Evolutionary conservation across 1,140 invertebrate species (phyloP), one percentile per base, ranked within the genome.

Genomic region (Thalassaphorura encarpata): DNA sequence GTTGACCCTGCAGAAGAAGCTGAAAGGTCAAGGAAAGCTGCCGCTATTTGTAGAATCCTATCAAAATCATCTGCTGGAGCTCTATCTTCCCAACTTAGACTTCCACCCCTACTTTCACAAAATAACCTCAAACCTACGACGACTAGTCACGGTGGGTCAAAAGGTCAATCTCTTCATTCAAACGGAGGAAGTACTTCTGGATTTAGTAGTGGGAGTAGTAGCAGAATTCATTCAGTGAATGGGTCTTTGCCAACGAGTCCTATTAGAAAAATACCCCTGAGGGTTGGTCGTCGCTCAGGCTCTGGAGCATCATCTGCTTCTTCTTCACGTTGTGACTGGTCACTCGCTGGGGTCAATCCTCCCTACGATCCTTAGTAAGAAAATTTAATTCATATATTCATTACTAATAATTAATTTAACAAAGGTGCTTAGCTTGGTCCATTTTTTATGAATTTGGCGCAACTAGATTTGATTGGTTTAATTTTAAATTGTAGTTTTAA

Each of bases 21-120:
- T 28, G 58, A 60, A 24, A 5, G 63, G 23, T 56, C 52, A n/a
- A 48, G 53, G 51, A 65, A 62, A 42, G 63, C 63, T 16, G 63
- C 62, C 23, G 51, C 56, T 2, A 62, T 65, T 52, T 60, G 60
- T 36, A 24, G 58, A 19, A 29, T 64, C 2, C 24, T 65, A 21
- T 56, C 57, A 0, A 65, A 60, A 40, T 62, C 63, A 2, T 55
- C 51, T 31, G 48, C 50, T 28, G 23, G n/a, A 16, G 18, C 52
- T 13, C 24, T 13, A 11, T 31, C 52, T 8, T 19, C 8, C 42
- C 18, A 13, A 19, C 24, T 24, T 16, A 3, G 2, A 3, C 41
- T 15, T 23, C 23, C 16, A 19, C n/a, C 28, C 24, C 27, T 21
- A 29, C 23, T 18, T 13, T 28, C 23, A 33, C 16, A 41, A 1